Evolutionary conservation across 2,797 vertebrate genomes (phyloP).

Genomic region (Molossus alvarezi): DNA sequence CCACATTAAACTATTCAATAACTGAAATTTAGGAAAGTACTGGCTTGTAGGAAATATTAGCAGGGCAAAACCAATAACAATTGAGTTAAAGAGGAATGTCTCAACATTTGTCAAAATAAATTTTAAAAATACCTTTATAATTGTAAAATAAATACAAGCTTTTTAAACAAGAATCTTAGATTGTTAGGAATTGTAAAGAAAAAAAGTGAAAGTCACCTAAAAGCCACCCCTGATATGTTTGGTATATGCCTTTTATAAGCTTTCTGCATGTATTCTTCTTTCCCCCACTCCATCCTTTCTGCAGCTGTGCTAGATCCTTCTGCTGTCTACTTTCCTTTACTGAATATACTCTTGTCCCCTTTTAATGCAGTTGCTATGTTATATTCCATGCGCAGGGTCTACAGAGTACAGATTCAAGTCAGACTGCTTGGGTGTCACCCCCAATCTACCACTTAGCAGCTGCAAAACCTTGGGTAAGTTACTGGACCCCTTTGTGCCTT

Average conservation of each 20-base stretch:
- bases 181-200: neutral
- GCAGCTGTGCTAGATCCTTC: neutral
- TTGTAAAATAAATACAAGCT: constrained; percentile 17
- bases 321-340: neutral
- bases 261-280: constrained; percentile 6
- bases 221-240: constrained; percentile 3
- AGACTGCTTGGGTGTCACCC: neutral
- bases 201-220: constrained; percentile 8
- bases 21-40: neutral
- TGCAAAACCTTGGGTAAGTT: neutral
- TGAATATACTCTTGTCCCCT: neutral
- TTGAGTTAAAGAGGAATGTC: neutral
- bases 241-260: neutral
- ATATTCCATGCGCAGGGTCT: neutral
- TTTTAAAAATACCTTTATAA: neutral
- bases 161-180: constrained; percentile 8
- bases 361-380: neutral
- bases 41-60: neutral
- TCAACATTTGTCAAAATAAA: constrained; percentile 42
- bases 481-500: neutral
- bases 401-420: neutral
- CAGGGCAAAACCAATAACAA: constrained; percentile 1
- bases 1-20: constrained; percentile 34
- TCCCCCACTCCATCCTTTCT: neutral
- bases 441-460: neutral